Percentiles rank a stretch among this genome's conserved stretches.
phyloP scores from a whole-genome alignment of 2,113 vertebrate species.

The Heteronetta atricapilla region DNA sequence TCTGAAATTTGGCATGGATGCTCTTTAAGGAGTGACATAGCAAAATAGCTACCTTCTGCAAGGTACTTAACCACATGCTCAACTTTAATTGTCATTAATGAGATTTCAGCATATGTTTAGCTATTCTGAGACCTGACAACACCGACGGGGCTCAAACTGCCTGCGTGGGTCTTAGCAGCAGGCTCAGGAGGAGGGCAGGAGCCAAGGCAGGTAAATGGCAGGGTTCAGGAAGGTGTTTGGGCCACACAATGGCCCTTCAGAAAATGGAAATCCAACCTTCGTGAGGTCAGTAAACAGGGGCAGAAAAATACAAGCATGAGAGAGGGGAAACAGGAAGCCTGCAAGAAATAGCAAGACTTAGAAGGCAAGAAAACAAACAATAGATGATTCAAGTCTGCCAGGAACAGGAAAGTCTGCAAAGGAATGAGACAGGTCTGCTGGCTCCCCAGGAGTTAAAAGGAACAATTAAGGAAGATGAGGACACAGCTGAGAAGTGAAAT shows the following conservation, averaged over 20 bases:
- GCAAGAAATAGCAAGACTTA: slow-evolving; percentile 22
- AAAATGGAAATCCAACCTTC: slow-evolving; percentile 11
- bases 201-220: neutral
- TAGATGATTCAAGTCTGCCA: slow-evolving; percentile 51
- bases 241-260: neutral
- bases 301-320: slow-evolving; percentile 26
- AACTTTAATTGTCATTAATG: neutral
- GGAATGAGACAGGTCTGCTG: slow-evolving; percentile 28
- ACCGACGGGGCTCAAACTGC: neutral
- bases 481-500: slow-evolving; percentile 57
- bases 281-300: neutral
- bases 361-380: slow-evolving; percentile 44
- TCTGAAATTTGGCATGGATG: neutral
- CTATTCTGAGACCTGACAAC: neutral
- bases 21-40: neutral
- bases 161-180: neutral
- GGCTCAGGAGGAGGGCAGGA: rapidly evolving
- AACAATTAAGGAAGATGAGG: slow-evolving; percentile 68
- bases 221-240: slow-evolving; percentile 8
- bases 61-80: neutral
- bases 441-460: slow-evolving; percentile 48
- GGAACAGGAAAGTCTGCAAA: slow-evolving; percentile 57
- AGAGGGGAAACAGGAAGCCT: slow-evolving; percentile 46
- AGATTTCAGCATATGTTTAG: neutral
- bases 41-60: neutral